Percentiles rank a stretch among this genome's conserved stretches.
phyloP scores from a whole-genome alignment of 2,113 vertebrate genomes.

The Isurus oxyrinchus region DNA sequence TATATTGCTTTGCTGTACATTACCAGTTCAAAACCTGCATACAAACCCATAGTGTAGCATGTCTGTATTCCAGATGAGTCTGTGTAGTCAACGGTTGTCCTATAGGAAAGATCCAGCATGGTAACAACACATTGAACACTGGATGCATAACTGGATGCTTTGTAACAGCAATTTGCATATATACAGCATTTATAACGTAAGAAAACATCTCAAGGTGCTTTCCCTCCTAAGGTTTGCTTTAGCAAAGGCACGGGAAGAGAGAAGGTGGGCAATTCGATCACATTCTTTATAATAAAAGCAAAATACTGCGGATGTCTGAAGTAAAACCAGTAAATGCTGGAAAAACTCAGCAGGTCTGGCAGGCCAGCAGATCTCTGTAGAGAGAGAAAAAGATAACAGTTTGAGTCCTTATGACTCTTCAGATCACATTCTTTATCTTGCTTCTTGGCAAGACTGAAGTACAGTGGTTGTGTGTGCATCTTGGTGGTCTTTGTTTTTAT shows the following conservation, averaged over 20 bases:
- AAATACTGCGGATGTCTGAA: too few relatives aligned
- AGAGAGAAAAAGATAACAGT: neutral
- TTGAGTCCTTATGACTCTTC: too few relatives aligned
- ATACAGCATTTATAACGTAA: too few relatives aligned
- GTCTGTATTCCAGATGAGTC: neutral
- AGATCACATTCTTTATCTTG: too few relatives aligned
- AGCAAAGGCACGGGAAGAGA: neutral
- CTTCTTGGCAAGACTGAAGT: too few relatives aligned
- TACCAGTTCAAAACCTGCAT: neutral
- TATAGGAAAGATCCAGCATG: neutral
- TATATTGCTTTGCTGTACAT: neutral
- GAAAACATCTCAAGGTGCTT: too few relatives aligned
- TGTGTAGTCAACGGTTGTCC: neutral
- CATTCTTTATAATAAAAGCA: neutral
- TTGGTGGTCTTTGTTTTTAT: neutral
- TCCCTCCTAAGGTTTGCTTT: too few relatives aligned
- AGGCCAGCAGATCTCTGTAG: too few relatives aligned
- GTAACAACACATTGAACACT: neutral
- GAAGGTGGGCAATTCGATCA: neutral
- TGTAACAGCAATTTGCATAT: too few relatives aligned
- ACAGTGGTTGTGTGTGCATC: too few relatives aligned
- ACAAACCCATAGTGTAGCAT: neutral
- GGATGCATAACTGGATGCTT: neutral
- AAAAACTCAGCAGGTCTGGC: neutral
- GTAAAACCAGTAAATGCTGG: neutral